These are phyloP conservation scores for Mythimna pallens DNA, from an alignment of 2,888 invertebrate genomes.

Conservation along the genomic window DNA sequence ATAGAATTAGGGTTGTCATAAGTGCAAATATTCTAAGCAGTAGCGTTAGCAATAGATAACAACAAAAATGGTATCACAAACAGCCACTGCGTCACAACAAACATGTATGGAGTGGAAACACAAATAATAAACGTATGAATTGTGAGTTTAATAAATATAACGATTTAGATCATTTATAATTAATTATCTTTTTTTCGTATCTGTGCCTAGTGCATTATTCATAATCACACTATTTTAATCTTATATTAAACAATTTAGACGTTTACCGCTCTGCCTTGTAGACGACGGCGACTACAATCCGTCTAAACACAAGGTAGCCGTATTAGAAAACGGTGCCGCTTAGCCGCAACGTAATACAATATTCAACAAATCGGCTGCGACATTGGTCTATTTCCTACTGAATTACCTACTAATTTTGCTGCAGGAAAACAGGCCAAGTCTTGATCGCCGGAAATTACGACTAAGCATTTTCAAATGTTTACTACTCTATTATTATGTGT, in stretches of 20 bases:
- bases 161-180: not conserved
- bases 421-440: constrained; percentile 23
- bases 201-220: not conserved
- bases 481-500: constrained; percentile 23
- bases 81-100: not conserved
- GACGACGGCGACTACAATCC: not conserved
- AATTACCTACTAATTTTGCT: constrained; percentile 13
- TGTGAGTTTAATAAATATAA: not conserved
- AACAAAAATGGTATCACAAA: not conserved
- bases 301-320: not conserved
- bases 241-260: no score
- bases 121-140: not conserved
- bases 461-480: constrained; percentile 33
- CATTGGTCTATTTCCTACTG: not conserved
- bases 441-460: constrained; percentile 25
- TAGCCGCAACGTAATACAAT: not conserved
- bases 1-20: not conserved
- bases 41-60: not conserved
- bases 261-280: no score
- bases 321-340: not conserved
- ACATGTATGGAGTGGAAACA: not conserved
- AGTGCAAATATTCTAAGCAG: not conserved
- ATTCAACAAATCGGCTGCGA: not conserved
- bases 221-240: no score
- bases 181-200: not conserved